Conservation (phyloP, 2,113 vertebrate species). For the Nesogale talazaci region DNA sequence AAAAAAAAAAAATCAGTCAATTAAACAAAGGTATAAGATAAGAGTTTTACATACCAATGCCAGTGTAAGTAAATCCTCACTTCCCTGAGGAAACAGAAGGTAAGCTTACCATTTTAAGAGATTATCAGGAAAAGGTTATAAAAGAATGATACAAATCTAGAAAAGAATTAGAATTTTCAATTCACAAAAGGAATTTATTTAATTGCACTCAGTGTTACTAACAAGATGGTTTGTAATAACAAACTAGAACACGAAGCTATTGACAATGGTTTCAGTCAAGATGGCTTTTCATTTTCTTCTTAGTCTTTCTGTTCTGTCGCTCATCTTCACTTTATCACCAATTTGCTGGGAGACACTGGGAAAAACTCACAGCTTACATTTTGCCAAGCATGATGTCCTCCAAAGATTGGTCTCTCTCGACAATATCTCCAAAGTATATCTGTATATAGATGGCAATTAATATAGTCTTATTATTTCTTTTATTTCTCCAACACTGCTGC, state of each 20-base stretch:
- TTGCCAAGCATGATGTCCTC: too few species aligned
- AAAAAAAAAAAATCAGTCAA: background rate
- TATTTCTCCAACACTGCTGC: too few species aligned
- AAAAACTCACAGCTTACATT: too few species aligned
- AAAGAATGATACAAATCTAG: background rate
- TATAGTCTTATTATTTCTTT: too few species aligned
- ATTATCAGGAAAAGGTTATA: background rate
- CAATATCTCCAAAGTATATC: too few species aligned
- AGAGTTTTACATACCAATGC: background rate
- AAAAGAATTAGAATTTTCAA: rapidly evolving
- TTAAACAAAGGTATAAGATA: background rate
- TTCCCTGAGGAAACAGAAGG: background rate
- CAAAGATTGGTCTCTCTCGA: too few species aligned
- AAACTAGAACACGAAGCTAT: too few species aligned
- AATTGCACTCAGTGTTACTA: rapidly evolving
- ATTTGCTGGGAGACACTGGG: background rate
- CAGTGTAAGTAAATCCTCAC: background rate
- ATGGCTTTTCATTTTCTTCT: background rate
- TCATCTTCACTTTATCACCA: rapidly evolving
- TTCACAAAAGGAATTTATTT: too few species aligned
- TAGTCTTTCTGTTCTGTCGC: rapidly evolving
- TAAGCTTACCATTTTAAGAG: rapidly evolving
- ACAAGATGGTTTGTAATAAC: rapidly evolving
- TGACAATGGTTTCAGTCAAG: rapidly evolving
- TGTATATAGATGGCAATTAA: too few species aligned